Base-by-base conservation (phyloP, 2,797 vertebrate genomes). In the Crypturellus tataupa region DNA sequence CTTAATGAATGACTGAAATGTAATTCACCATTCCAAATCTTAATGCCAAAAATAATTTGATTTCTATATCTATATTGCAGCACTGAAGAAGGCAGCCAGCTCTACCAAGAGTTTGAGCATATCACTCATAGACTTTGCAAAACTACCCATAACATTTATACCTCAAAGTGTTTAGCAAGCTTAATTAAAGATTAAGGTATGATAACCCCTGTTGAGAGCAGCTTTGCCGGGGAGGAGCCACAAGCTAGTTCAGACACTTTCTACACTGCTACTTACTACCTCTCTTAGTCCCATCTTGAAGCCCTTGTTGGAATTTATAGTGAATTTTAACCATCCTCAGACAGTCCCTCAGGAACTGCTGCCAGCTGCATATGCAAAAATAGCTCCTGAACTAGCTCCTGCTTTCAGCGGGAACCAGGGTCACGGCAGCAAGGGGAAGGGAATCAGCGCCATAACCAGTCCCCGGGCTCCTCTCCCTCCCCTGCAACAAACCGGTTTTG, bases 291-390 rank as follows among this genome's bases (percentile, higher is more conserved):
- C 67, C 83, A 24, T 56, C 47, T 56, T 12, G 1, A 76, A 89
- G 70, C 16, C 44, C 37, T 80, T 79, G 16, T n/a, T 77, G 76
- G 70, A 9, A 87, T 69, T 89, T 89, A 58, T 9, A 40, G 31
- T 35, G 82, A 85, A 87, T 89, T 92, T 90, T 27, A 64, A 47
- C 58, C 35, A 67, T 49, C 89, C 56, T 53, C 73, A 92, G 11
- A 65, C 56, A 14, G 1, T 53, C 77, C 89, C 82, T 72, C 39
- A 0, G 5, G 73, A 82, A 76, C 65, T 77, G 67, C 16, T 92
- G 70, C 77, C 87, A 89, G 89, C 46, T 89, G 82, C 70, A 77
- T 10, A 73, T 67, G 83, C 55, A 89, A 94, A 95, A 96, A 92
- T 87, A 95, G 77, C 70, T 95, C 27, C 70, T 13, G 3, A 84